These are phyloP conservation scores for Bettongia penicillata DNA, from an alignment of 2,113 vertebrate genomes.

Conservation along the genomic window DNA sequence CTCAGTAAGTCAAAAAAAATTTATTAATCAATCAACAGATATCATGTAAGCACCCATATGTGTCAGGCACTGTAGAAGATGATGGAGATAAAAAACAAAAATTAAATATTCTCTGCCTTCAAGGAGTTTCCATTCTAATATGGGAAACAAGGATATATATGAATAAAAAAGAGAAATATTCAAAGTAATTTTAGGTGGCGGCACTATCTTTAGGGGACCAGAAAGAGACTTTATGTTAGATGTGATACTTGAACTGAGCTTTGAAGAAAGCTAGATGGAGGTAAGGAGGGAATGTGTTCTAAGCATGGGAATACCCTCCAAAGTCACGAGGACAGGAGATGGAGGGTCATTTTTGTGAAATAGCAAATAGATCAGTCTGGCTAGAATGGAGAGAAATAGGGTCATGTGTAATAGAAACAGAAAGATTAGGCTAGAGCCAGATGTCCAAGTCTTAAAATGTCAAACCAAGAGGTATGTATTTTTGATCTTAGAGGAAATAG, in stretches of 20 bases:
- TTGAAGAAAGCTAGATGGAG: neutral
- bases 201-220: neutral
- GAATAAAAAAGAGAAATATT: neutral
- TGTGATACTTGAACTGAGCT: neutral
- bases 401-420: neutral
- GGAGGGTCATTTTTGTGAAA: neutral
- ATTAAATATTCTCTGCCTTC: neutral
- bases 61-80: neutral
- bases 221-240: neutral
- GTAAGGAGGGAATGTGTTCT: neutral
- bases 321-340: neutral
- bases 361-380: neutral
- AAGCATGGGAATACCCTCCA: neutral
- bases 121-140: neutral
- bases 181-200: neutral
- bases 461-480: neutral
- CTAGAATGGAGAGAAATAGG: neutral
- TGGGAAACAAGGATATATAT: neutral
- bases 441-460: neutral
- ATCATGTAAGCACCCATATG: neutral
- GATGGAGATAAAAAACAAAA: neutral
- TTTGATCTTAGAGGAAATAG: neutral
- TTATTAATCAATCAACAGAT: neutral
- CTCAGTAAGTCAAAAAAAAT: slow-evolving; percentile 32
- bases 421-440: neutral